A percentile compares a stretch with the other conserved stretches of the same genome.
Conservation (phyloP, 2,113 vertebrate genomes). For the Furnarius figulus region DNA sequence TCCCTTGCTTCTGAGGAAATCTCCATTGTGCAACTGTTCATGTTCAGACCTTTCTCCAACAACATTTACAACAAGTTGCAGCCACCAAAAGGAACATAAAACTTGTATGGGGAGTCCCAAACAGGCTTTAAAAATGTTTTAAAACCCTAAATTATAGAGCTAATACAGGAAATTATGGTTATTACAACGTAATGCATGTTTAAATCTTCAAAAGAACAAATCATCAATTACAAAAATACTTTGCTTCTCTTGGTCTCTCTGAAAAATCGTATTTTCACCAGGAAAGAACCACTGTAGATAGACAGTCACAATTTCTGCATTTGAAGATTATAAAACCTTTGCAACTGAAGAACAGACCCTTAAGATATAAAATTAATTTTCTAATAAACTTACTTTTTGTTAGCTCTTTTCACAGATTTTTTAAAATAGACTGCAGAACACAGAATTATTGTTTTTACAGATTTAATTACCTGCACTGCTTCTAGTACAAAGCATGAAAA, state of each 20-base stretch:
- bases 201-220: not conserved
- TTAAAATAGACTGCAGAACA: not conserved
- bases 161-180: not conserved
- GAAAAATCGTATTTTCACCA: not conserved
- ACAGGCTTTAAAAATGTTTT: not conserved
- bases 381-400: not conserved
- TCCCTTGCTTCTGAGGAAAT: not conserved
- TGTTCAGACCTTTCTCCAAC: not conserved
- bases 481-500: not conserved
- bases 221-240: not conserved
- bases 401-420: not conserved
- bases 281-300: not conserved
- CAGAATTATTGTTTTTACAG: not conserved
- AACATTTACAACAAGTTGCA: not conserved
- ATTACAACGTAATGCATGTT: not conserved
- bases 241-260: not conserved
- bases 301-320: not conserved
- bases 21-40: not conserved
- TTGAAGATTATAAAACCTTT: not conserved
- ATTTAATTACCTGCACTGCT: not conserved
- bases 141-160: not conserved
- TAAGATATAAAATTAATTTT: not conserved
- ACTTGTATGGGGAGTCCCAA: not conserved
- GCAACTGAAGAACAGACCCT: not conserved
- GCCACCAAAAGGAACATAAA: not conserved